phyloP scores from a whole-genome alignment of 2,113 vertebrate species.

The Embiotoca jacksoni region DNA sequence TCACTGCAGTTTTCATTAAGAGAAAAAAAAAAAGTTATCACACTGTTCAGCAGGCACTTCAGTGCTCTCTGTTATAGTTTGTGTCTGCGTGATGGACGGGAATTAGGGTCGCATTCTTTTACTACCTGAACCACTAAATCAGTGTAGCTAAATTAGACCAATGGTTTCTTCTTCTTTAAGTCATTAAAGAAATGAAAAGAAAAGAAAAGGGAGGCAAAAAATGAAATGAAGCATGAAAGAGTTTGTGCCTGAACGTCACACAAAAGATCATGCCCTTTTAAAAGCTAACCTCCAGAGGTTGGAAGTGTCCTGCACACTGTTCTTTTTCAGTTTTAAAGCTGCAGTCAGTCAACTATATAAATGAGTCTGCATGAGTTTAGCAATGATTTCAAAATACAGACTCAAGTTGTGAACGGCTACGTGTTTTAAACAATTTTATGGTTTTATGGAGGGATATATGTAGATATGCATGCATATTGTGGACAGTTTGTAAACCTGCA shows the following conservation, averaged over 20 bases:
- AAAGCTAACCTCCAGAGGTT: slow-evolving; percentile 15
- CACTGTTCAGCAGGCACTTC: slow-evolving; percentile 15
- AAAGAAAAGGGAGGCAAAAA: background rate
- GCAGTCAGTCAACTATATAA: slow-evolving; percentile 2
- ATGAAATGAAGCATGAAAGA: background rate
- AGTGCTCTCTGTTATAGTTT: background rate
- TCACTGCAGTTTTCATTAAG: slow-evolving; percentile 5
- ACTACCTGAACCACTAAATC: background rate
- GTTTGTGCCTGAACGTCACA: slow-evolving; percentile 6
- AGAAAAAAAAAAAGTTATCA: background rate
- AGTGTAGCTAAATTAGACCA: background rate
- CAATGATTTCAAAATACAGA: background rate
- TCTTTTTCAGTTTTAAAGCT: slow-evolving; percentile 18
- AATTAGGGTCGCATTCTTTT: background rate
- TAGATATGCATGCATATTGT: background rate
- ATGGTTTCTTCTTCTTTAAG: background rate
- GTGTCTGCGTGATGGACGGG: slow-evolving; percentile 19
- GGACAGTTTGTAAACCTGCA: background rate
- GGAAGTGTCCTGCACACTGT: background rate
- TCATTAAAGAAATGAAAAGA: background rate
- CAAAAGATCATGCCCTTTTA: slow-evolving; percentile 33
- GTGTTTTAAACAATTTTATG: no score
- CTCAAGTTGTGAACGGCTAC: background rate
- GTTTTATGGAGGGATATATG: background rate
- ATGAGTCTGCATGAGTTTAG: slow-evolving; percentile 6